Evolutionary conservation across 2,888 invertebrate genomes (phyloP).

Genomic region (Drymonia ruficornis): DNA sequence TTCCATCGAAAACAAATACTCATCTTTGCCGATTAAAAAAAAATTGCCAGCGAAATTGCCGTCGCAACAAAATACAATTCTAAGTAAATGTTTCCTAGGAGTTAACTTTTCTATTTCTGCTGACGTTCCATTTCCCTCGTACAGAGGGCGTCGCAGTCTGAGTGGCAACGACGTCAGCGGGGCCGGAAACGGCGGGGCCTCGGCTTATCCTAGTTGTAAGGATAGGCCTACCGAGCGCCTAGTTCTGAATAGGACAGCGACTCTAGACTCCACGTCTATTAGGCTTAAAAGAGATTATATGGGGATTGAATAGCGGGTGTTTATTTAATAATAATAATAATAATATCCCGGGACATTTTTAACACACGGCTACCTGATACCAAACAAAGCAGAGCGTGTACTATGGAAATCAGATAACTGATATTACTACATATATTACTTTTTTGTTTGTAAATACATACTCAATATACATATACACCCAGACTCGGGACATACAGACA

Average conservation of each 20-base stretch:
- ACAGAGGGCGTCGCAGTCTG: not conserved
- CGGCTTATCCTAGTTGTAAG: constrained; percentile 9
- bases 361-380: no score
- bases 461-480: no score
- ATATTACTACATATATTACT: no score
- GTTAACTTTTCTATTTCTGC: constrained; percentile 2
- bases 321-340: no score
- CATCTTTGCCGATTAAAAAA: not conserved
- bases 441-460: no score
- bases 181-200: constrained; percentile 10
- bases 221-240: constrained; percentile 9
- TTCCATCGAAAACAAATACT: no score
- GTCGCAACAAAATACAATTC: not conserved
- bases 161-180: not conserved
- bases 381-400: no score
- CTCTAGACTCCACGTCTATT: no score
- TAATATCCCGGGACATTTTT: no score
- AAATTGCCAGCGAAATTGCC: constrained; percentile 1
- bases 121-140: constrained; percentile 7
- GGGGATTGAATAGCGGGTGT: not conserved
- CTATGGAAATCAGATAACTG: no score
- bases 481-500: no score
- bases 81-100: not conserved
- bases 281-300: constrained; percentile 4
- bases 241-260: constrained; percentile 5